Evolutionary conservation across 2,888 invertebrate genomes (phyloP), one percentile per base, ranked within the genome.

Genomic region (Clepsis dumicolana): DNA sequence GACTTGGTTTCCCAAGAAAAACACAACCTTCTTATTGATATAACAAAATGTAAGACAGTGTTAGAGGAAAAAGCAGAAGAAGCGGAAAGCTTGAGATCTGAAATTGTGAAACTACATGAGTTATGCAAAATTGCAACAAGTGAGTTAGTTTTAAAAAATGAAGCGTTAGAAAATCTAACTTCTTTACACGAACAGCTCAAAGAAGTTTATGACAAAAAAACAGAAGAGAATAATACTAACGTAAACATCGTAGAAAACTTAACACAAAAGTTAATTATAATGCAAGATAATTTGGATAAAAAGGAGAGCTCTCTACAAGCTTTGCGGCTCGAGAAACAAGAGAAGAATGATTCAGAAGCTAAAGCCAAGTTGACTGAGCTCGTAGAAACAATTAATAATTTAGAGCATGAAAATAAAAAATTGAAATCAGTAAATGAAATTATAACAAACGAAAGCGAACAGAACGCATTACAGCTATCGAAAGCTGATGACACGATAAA

Each of bases 381-480:
- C 5, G 29, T 81, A 1, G 73, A 80, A 54, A 80, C 74, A 56
- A 70, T 87, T 25, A 74, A 77, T 48, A 71, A 64, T 16, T 74
- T 85, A 54, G 72, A 84, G 75, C 71, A 81, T 8, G 85, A 90
- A 57, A 77, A 83, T 57, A 70, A 74, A 1, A 75, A 78, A 18
- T 73, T 92, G 2, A 89, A 87, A 77, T 66, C 76, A 24, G 63
- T 87, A 0, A 88, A 91, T 70, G 76, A 87, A 64, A 74, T 80
- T 10, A 83, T 92, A 61, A 73, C 65, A 1, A 83, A 81, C 67
- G 91, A 92, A 76, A 89, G 84, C 38, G 84, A 91, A 62, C 65
- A 74, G 1, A 82, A 85, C 72, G 74, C 86, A 72, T 59, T 64
- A 67, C 81, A 91, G 77, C 75, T 94, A 71, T 74, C 89, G 76